These are phyloP conservation scores for Polylopha cassiicola DNA, from an alignment of 2,888 invertebrate species.

Conservation along the genomic window DNA sequence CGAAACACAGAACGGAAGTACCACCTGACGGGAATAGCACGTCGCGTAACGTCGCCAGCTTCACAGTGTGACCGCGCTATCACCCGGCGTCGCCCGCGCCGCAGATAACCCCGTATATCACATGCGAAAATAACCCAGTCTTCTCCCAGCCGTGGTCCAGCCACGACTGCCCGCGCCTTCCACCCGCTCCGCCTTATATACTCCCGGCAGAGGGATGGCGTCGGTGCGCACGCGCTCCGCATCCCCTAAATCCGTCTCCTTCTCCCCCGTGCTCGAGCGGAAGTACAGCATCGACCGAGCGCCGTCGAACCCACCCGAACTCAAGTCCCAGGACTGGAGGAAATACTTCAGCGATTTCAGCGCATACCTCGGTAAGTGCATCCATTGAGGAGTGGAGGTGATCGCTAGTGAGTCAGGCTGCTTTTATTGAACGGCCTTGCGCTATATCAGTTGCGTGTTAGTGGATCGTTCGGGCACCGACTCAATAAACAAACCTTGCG, in stretches of 20 bases:
- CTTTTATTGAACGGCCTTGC: constrained; percentile 67
- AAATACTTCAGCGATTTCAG: constrained; percentile 72
- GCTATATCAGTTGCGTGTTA: constrained; percentile 69
- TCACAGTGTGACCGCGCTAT: constrained; percentile 69
- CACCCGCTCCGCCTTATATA: constrained; percentile 60
- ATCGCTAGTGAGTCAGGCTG: constrained; percentile 52
- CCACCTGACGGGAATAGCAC: constrained; percentile 76
- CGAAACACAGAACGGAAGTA: constrained; percentile 68
- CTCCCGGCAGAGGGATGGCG: constrained; percentile 67
- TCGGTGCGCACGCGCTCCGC: constrained; percentile 81
- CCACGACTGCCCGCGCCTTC: constrained; percentile 63
- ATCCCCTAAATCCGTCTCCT: constrained; percentile 81
- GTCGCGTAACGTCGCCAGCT: constrained; percentile 63
- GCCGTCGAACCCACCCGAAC: constrained; percentile 54
- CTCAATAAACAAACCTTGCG: constrained; percentile 66
- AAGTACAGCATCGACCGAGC: constrained; percentile 71
- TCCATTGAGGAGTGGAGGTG: constrained; percentile 35
- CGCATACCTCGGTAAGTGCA: constrained; percentile 71
- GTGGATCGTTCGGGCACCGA: constrained; percentile 58
- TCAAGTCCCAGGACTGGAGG: constrained; percentile 64
- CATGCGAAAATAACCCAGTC: constrained; percentile 69
- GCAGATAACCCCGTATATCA: constrained; percentile 61
- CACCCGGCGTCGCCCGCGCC: constrained; percentile 64
- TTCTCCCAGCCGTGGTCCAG: constrained; percentile 62
- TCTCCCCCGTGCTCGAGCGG: constrained; percentile 79